phyloP scores from a whole-genome alignment of 64 coral and sea anemone species.

The Montipora efflorescens region DNA sequence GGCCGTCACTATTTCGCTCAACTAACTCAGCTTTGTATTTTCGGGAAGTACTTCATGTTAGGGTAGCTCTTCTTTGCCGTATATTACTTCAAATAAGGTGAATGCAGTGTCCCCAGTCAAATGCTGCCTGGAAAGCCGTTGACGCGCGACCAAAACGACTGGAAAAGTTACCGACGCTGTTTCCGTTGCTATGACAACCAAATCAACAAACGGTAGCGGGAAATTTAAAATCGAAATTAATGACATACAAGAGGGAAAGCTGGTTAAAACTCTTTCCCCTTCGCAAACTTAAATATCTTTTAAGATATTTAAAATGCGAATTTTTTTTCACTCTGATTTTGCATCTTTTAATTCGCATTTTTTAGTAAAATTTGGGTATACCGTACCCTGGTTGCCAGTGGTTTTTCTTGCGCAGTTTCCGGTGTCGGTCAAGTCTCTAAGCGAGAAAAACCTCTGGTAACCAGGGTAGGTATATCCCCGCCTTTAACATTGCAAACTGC shows the following conservation, averaged over 20 bases:
- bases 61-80: no score
- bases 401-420: no score
- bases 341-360: not conserved
- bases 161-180: conserved; percentile 38
- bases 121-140: not conserved
- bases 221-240: conserved; percentile 44
- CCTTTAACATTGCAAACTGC: not conserved
- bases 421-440: no score
- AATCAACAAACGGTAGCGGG: conserved; percentile 19
- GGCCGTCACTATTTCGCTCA: not conserved
- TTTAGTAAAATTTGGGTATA: not conserved
- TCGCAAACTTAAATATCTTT: conserved; percentile 36
- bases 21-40: not conserved
- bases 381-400: no score
- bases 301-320: not conserved
- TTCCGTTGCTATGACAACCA: conserved; percentile 47
- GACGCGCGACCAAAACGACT: not conserved
- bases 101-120: conserved; percentile 22
- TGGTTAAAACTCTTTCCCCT: conserved; percentile 14
- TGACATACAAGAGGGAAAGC: conserved; percentile 22
- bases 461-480: no score
- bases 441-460: no score
- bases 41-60: not conserved
- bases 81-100: no score
- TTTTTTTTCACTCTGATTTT: no score